These are phyloP conservation scores for Calyptomena viridis DNA, from an alignment of 2,113 vertebrate species.

Conservation along the genomic window DNA sequence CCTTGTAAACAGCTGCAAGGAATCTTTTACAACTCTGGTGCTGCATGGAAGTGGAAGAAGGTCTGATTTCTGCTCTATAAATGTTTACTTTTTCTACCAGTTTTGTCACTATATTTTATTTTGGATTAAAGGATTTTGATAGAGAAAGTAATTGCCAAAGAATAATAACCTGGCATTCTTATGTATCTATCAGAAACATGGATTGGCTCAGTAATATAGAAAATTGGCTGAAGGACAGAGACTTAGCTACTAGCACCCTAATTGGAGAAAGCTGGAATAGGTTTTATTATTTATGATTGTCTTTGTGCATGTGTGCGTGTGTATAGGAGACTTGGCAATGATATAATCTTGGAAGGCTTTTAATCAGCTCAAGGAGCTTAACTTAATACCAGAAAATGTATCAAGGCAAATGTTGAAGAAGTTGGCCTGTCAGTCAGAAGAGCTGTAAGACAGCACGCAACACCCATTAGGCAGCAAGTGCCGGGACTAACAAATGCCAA, in stretches of 20 bases:
- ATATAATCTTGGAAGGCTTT: slow-evolving; percentile 25
- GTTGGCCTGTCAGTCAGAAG: background rate
- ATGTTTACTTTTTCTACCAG: slow-evolving; percentile 8
- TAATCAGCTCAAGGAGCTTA: slow-evolving; percentile 35
- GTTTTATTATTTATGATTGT: slow-evolving; percentile 13
- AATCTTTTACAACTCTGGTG: background rate
- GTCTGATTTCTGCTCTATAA: background rate
- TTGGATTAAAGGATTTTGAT: background rate
- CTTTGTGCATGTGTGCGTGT: background rate
- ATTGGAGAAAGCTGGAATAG: background rate
- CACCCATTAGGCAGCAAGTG: background rate
- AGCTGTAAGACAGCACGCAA: background rate
- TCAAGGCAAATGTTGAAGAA: slow-evolving; percentile 19
- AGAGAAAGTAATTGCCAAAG: background rate
- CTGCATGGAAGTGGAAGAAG: background rate
- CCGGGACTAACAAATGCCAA: background rate
- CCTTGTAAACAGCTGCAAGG: slow-evolving; percentile 47
- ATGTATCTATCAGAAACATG: background rate
- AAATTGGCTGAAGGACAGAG: background rate
- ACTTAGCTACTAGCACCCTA: background rate
- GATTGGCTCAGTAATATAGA: background rate
- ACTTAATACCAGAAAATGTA: slow-evolving; percentile 31
- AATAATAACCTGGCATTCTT: slow-evolving; percentile 7
- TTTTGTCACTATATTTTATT: background rate
- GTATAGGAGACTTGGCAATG: background rate